These are phyloP conservation scores for Drosophila testacea DNA, from an alignment of 2,888 invertebrate species.

Conservation along the genomic window DNA sequence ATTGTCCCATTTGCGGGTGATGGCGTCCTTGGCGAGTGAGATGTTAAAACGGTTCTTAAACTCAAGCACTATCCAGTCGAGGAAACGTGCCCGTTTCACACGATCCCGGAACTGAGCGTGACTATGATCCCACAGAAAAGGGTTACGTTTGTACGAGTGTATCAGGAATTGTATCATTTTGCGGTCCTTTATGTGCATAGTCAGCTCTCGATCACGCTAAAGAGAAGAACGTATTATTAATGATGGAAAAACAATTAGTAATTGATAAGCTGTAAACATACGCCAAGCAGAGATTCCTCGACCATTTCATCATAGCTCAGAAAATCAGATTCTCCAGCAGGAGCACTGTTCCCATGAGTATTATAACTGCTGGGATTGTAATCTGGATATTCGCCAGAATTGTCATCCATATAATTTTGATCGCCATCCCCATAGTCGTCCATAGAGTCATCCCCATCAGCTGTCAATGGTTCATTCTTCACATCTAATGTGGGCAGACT, in stretches of 20 bases:
- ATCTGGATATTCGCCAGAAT: conserved; percentile 65
- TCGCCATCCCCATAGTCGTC: conserved; percentile 67
- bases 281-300: conserved; percentile 80
- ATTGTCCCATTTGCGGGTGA: conserved; percentile 83
- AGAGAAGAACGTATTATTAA: not conserved
- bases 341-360: conserved; percentile 38
- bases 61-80: conserved; percentile 80
- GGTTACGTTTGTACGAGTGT: conserved; percentile 81
- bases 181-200: conserved; percentile 82
- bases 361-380: conserved; percentile 51
- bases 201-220: conserved; percentile 70
- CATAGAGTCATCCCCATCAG: conserved; percentile 61
- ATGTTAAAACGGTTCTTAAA: conserved; percentile 82
- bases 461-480: conserved; percentile 52
- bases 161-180: conserved; percentile 83
- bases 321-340: conserved; percentile 61
- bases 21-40: conserved; percentile 79
- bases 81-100: conserved; percentile 78
- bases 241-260: not conserved
- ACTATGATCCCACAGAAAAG: conserved; percentile 82
- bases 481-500: conserved; percentile 38
- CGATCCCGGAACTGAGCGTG: conserved; percentile 82
- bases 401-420: conserved; percentile 58
- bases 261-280: conserved; percentile 43
- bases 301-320: conserved; percentile 82